Conservation (phyloP, 1,140 invertebrate genomes). For the Pachyrhynchus sulphureomaculatus region DNA sequence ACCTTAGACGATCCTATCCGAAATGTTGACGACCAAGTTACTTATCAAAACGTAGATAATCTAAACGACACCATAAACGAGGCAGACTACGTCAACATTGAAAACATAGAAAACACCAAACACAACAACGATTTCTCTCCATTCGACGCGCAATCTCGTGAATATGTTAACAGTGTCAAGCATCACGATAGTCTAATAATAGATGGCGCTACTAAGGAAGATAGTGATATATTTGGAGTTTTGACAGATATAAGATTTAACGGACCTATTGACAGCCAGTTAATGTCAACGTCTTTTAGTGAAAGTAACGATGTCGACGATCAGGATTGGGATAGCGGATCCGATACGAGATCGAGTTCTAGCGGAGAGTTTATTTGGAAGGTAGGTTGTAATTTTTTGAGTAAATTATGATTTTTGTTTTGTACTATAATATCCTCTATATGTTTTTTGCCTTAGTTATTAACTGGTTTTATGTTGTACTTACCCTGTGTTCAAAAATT, state of each 20-base stretch:
- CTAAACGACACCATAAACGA: slow-evolving; percentile 28
- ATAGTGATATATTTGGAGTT: slow-evolving; percentile 40
- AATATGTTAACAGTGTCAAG: slow-evolving; percentile 1
- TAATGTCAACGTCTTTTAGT: slow-evolving; percentile 52
- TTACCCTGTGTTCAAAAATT: too few species aligned
- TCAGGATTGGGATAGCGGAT: slow-evolving; percentile 62
- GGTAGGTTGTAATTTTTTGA: slow-evolving; percentile 53
- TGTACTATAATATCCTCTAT: too few species aligned
- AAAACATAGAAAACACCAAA: slow-evolving; percentile 34
- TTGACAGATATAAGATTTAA: slow-evolving; percentile 49
- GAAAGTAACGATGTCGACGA: slow-evolving; percentile 49
- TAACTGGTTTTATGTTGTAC: too few species aligned
- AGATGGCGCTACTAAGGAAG: slow-evolving; percentile 23
- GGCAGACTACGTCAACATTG: slow-evolving; percentile 39
- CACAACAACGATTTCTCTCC: slow-evolving; percentile 18
- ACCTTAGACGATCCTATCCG: background rate
- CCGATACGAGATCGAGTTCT: slow-evolving; percentile 59
- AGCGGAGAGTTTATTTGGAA: slow-evolving; percentile 79
- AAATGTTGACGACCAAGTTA: background rate
- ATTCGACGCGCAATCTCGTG: slow-evolving; percentile 6
- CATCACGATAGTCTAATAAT: slow-evolving; percentile 27
- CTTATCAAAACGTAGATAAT: slow-evolving; percentile 26
- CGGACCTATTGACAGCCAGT: slow-evolving; percentile 46
- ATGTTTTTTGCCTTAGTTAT: too few species aligned
- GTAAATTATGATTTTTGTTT: slow-evolving; percentile 20